Evolutionary conservation across 2,888 invertebrate genomes (phyloP), one percentile per base, ranked within the genome.

Genomic region (Anthophora plumipes): DNA sequence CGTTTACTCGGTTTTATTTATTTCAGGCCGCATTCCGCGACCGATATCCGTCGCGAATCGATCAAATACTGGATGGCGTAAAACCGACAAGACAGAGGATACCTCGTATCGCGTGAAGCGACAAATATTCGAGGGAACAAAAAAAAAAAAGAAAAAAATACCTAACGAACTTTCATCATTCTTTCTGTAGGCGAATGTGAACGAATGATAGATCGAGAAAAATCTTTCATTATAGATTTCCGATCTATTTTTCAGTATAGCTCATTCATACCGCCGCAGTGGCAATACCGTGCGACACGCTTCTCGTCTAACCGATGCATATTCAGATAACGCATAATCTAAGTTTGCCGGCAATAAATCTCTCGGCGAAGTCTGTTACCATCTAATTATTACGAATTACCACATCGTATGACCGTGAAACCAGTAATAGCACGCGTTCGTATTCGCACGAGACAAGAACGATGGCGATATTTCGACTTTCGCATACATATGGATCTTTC

Each of bases 401-500:
- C 20, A 39, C 17, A 41, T 55, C 41, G 22, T n/a, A 60, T 52
- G 25, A 31, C 52, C 20, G 41, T 41, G 31, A 52, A 70, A 61
- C n/a, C 11, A 50, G 48, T 46, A 60, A 31, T 22, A 25, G 12
- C 12, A n/a, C 12, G 17, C 43, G 31, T 46, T n/a, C 17, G 25
- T 25, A 68, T 43, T n/a, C 43, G 31, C 43, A 46, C 14, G 7
- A 25, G n/a, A 31, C 31, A 3, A 31, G n/a, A n/a, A 17, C 31
- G 64, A 41, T 14, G 50, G 8, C 20, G 43, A 60, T 77, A 74
- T 81, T 74, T 22, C 66, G 82, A 46, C 61, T 6, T 59, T 54
- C 69, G 78, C 82, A 83, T 86, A 83, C 84, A 84, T 86, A 86
- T 85, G 83, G 84, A 85, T 89, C 83, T 82, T 66, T 69, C 67